A percentile compares a stretch with the other conserved stretches of the same genome.
Conservation (phyloP, 2,797 vertebrate species). For the Ptychobarbus kaznakovi region DNA sequence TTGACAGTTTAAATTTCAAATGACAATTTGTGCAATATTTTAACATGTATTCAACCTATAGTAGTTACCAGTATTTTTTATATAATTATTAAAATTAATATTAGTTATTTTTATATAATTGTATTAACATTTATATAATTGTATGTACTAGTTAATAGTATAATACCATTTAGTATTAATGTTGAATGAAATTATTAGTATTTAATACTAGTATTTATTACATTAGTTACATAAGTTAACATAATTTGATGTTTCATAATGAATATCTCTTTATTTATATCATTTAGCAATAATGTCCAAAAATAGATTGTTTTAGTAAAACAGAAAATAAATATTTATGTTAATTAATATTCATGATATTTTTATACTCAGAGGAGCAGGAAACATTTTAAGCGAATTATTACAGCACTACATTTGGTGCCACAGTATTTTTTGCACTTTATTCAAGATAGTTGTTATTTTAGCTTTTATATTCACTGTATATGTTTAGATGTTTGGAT, state of each 20-base stretch:
- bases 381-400: background rate
- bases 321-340: background rate
- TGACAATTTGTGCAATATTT: slow-evolving; percentile 20
- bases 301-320: background rate
- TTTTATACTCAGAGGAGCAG: background rate
- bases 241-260: background rate
- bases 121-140: background rate
- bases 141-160: background rate
- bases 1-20: background rate
- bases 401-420: background rate
- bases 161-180: background rate
- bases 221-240: background rate
- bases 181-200: background rate
- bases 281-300: background rate
- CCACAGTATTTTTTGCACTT: background rate
- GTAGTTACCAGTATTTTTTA: background rate
- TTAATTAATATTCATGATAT: background rate
- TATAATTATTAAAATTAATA: background rate
- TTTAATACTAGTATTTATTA: background rate
- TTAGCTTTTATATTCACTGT: slow-evolving; percentile 6
- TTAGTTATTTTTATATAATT: background rate
- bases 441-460: background rate
- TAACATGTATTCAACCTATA: background rate
- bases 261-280: background rate
- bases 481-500: slow-evolving; percentile 5